phyloP scores from a whole-genome alignment of 37 sponge, comb jelly and placozoan species.

The Halisarca cf. caerulea region DNA sequence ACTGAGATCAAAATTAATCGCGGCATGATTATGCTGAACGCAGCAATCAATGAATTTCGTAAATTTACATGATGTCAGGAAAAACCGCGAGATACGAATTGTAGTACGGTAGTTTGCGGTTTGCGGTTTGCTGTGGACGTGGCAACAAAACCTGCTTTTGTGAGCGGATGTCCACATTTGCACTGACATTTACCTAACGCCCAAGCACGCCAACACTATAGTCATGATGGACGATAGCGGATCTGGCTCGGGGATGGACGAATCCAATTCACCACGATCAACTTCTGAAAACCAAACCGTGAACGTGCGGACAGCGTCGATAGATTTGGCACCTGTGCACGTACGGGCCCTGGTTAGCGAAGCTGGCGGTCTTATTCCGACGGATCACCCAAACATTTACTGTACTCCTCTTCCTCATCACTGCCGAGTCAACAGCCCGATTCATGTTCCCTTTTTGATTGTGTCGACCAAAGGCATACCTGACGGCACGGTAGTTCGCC shows the following conservation, averaged over 20 bases:
- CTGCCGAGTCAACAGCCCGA: conserved; percentile 15
- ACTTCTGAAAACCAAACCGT: too few relatives aligned
- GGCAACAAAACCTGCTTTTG: too few relatives aligned
- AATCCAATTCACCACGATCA: not conserved
- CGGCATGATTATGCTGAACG: too few relatives aligned
- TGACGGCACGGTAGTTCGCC: conserved; percentile 5
- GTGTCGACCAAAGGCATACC: not conserved
- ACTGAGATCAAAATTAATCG: too few relatives aligned
- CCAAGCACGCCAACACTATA: not conserved
- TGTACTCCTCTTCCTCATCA: conserved; percentile 15
- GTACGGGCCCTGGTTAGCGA: not conserved
- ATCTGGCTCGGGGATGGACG: not conserved
- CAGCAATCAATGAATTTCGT: too few relatives aligned
- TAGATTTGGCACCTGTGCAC: not conserved
- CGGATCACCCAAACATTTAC: not conserved
- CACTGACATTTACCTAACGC: too few relatives aligned
- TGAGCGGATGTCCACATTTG: too few relatives aligned
- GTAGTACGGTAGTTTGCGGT: not conserved
- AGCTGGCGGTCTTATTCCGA: conserved; percentile 11
- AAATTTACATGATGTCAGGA: too few relatives aligned
- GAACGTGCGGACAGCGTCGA: too few relatives aligned
- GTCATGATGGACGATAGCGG: conserved; percentile 13
- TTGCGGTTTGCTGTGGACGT: not conserved
- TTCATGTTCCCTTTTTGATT: conserved; percentile 13
- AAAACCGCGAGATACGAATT: too few relatives aligned